These are phyloP conservation scores for Phalangium opilio DNA, from an alignment of 2,888 invertebrate species.

Conservation along the genomic window DNA sequence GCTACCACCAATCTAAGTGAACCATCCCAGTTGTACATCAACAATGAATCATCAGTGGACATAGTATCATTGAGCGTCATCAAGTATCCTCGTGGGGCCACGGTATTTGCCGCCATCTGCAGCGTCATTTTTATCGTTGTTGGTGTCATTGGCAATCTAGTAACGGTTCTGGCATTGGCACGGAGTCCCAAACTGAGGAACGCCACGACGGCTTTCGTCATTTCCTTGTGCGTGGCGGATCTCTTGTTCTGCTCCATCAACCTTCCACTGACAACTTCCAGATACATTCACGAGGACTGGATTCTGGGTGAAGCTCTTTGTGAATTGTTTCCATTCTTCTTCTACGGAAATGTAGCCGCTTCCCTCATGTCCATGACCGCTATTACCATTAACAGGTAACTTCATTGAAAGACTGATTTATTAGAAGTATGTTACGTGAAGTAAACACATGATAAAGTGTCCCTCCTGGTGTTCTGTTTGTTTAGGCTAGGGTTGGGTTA, in stretches of 20 bases:
- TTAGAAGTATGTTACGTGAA: too few relatives aligned
- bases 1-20: too few relatives aligned
- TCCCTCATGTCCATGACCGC: constrained; percentile 21
- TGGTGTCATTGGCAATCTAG: constrained; percentile 29
- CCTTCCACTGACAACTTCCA: constrained; percentile 70
- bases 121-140: constrained; percentile 68
- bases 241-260: constrained; percentile 73
- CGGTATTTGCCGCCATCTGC: constrained; percentile 60
- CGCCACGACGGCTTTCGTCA: constrained; percentile 78
- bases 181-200: constrained; percentile 30
- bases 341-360: constrained; percentile 21
- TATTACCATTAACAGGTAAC: constrained; percentile 22
- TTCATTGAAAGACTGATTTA: too few relatives aligned
- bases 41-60: too few relatives aligned
- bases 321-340: constrained; percentile 22
- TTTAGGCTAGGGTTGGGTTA: too few relatives aligned
- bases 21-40: too few relatives aligned
- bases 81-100: constrained; percentile 19
- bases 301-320: constrained; percentile 50
- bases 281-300: constrained; percentile 62
- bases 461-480: too few relatives aligned
- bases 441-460: too few relatives aligned
- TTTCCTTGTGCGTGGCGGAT: constrained; percentile 76
- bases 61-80: background rate
- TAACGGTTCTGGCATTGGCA: constrained; percentile 46